phyloP scores from a whole-genome alignment of 37 sponge, comb jelly and placozoan species.

The Geodia barretti region DNA sequence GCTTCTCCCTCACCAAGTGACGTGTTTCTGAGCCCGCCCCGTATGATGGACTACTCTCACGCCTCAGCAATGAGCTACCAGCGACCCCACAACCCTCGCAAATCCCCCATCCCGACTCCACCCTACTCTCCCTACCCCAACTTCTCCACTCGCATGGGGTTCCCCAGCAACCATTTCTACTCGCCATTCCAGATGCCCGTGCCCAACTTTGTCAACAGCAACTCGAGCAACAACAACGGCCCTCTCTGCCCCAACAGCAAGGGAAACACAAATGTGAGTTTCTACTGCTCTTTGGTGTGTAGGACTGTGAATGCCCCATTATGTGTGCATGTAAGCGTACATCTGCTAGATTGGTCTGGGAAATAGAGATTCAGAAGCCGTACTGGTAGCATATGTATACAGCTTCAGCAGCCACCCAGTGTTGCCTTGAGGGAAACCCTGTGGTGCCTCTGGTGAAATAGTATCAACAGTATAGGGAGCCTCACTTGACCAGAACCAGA shows the following conservation, averaged over 20 bases:
- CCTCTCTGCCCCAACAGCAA: neutral
- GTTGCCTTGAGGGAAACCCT: neutral
- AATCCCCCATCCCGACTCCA: neutral
- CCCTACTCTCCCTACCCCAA: neutral
- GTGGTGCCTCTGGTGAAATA: neutral
- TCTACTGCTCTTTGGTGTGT: no score
- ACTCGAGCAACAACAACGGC: conserved; percentile 28
- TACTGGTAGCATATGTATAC: no score
- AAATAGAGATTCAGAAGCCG: no score
- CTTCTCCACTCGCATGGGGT: neutral
- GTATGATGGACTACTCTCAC: conserved; percentile 10
- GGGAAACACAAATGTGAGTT: no score
- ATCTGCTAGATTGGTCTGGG: no score
- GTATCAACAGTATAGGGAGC: neutral
- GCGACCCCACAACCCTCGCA: conserved; percentile 16
- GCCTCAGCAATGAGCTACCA: conserved; percentile 19
- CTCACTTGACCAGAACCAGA: neutral
- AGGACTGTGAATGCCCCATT: no score
- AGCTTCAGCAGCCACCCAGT: neutral
- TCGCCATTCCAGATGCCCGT: conserved; percentile 37
- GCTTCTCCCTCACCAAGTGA: conserved; percentile 30
- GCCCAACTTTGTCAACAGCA: conserved; percentile 13
- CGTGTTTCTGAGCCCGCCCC: conserved; percentile 35
- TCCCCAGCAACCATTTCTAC: neutral
- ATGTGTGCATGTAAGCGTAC: no score